Evolutionary conservation across 2,888 invertebrate species (phyloP).

Genomic region (Strigamia transsilvanica): DNA sequence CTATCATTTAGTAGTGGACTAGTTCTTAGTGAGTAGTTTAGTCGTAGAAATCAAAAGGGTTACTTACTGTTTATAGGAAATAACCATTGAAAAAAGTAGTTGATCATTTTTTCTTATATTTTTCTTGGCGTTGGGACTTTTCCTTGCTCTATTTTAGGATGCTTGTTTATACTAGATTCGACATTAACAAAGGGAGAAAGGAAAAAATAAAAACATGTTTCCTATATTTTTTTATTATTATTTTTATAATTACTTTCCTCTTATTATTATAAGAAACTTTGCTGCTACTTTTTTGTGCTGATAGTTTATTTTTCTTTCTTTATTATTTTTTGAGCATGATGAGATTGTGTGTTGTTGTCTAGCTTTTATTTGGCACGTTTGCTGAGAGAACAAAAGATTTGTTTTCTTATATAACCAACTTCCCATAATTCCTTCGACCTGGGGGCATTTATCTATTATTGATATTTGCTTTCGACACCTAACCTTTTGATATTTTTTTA

Average conservation of each 20-base stretch:
- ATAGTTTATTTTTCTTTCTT: slow-evolving; percentile 4
- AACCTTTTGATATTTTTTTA: slow-evolving; percentile 31
- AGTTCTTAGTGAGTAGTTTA: neutral
- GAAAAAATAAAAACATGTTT: neutral
- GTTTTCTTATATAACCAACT: slow-evolving; percentile 16
- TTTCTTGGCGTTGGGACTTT: slow-evolving; percentile 30
- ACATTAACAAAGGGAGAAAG: slow-evolving; percentile 4
- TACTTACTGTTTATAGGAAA: slow-evolving; percentile 15
- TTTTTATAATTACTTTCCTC: neutral
- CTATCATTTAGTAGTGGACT: slow-evolving; percentile 23
- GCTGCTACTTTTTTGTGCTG: slow-evolving; percentile 17
- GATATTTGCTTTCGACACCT: neutral
- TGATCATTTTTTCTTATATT: slow-evolving; percentile 2
- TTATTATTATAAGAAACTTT: neutral
- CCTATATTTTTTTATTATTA: neutral
- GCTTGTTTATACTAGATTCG: slow-evolving; percentile 26
- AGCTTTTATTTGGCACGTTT: slow-evolving; percentile 30
- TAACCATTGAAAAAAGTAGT: neutral
- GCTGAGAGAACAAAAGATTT: slow-evolving; percentile 7
- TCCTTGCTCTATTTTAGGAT: slow-evolving; percentile 10
- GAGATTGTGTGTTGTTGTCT: slow-evolving; percentile 22
- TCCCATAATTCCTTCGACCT: neutral
- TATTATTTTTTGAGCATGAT: slow-evolving; percentile 17
- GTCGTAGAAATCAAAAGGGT: slow-evolving; percentile 6
- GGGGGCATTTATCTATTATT: neutral